Conservation (phyloP, 2,113 vertebrate genomes). For the Myrmecophaga tridactyla region DNA sequence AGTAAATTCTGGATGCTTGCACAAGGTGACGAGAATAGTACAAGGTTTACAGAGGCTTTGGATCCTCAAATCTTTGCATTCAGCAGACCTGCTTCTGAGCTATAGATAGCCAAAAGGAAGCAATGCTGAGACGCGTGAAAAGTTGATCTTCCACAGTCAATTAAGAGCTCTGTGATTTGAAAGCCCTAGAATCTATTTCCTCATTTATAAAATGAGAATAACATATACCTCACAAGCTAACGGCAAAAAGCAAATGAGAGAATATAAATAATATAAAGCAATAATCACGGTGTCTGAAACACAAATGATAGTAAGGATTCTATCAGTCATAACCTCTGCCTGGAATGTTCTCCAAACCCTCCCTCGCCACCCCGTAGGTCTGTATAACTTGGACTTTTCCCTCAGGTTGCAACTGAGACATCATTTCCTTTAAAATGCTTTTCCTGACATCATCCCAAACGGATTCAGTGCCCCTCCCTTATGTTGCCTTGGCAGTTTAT, state of each 20-base stretch:
- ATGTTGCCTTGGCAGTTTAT: background rate
- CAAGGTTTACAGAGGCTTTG: background rate
- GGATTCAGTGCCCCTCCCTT: background rate
- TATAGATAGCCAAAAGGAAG: background rate
- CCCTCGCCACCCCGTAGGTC: background rate
- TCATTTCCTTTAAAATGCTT: background rate
- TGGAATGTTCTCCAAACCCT: background rate
- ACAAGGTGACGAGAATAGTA: background rate
- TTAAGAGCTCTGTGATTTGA: background rate
- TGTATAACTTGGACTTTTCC: background rate
- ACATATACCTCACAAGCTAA: background rate
- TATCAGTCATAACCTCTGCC: background rate
- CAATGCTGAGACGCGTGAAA: background rate
- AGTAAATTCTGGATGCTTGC: background rate
- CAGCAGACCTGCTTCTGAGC: background rate
- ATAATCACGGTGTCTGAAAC: background rate
- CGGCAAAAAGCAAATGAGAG: background rate
- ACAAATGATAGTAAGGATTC: background rate
- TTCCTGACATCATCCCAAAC: background rate
- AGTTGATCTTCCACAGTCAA: background rate
- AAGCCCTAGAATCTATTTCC: background rate
- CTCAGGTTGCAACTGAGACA: background rate
- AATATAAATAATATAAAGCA: background rate
- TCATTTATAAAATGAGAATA: background rate
- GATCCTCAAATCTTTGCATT: background rate